A percentile compares a stretch with the other conserved stretches of the same genome.
Conservation (phyloP, 2,888 invertebrate genomes). For the Trissolcus japonicus region DNA sequence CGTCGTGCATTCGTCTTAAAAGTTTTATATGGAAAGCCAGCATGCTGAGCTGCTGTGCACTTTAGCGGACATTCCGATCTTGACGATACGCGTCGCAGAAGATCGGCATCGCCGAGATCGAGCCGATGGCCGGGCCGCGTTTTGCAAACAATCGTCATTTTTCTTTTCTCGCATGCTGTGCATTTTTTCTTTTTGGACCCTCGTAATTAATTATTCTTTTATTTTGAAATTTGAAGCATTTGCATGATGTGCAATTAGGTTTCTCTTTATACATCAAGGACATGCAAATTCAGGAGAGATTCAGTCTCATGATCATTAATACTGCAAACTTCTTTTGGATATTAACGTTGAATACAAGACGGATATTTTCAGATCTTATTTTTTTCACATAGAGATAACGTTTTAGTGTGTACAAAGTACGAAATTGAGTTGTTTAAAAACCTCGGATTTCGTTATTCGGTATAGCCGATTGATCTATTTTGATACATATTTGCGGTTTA, state of each 20-base stretch:
- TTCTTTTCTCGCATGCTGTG: neutral
- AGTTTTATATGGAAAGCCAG: constrained; percentile 39
- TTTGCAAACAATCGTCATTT: constrained; percentile 38
- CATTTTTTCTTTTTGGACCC: neutral
- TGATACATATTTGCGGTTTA: no score
- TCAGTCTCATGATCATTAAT: constrained; percentile 30
- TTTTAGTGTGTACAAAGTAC: no score
- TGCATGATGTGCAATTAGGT: constrained; percentile 9
- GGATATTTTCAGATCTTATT: no score
- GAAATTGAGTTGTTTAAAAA: no score
- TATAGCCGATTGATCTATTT: no score
- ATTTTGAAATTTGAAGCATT: constrained; percentile 5
- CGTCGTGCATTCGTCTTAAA: constrained; percentile 48
- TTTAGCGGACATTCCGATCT: constrained; percentile 51
- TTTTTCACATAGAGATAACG: no score
- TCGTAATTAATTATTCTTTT: constrained; percentile 20
- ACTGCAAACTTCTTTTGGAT: constrained; percentile 6
- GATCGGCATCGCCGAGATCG: constrained; percentile 15
- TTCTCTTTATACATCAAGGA: constrained; percentile 3
- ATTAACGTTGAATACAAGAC: neutral
- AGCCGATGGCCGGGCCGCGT: constrained; percentile 7
- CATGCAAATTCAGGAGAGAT: constrained; percentile 24
- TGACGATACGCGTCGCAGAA: constrained; percentile 40
- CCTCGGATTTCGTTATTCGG: no score
- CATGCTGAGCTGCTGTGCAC: constrained; percentile 16